A percentile compares a stretch with the other conserved stretches of the same genome.
These are phyloP conservation scores for Amyelois transitella DNA, from an alignment of 1,140 invertebrate genomes.

Conservation along the genomic window DNA sequence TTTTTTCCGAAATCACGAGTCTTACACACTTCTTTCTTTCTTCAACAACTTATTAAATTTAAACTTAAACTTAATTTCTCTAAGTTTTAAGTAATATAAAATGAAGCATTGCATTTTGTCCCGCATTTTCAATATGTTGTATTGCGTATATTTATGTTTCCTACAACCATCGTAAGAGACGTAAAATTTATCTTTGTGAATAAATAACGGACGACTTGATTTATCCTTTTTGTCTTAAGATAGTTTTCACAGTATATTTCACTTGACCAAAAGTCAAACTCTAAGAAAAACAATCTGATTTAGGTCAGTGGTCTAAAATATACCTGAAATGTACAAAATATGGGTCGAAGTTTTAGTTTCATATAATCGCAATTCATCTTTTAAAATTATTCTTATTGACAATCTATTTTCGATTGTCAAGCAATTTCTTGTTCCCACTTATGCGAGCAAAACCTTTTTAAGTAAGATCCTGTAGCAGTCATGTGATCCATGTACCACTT, in stretches of 20 bases:
- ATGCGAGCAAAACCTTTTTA: neutral
- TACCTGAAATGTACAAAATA: neutral
- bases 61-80: too few relatives aligned
- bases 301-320: neutral
- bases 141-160: neutral
- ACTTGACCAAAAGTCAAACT: neutral
- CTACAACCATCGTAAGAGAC: neutral
- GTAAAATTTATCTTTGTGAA: neutral
- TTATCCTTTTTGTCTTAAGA: neutral
- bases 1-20: too few relatives aligned
- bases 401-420: too few relatives aligned
- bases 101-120: neutral
- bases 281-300: neutral
- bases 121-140: neutral
- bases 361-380: neutral
- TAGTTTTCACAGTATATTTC: neutral
- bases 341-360: neutral
- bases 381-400: too few relatives aligned
- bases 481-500: conserved; percentile 1
- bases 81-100: neutral
- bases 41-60: too few relatives aligned
- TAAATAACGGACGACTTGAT: neutral
- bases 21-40: too few relatives aligned
- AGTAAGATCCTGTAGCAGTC: neutral
- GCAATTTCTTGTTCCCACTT: neutral